A percentile compares a stretch with the other conserved stretches of the same genome.
phyloP scores from a whole-genome alignment of 2,797 vertebrate species.

The Mareca strepera region DNA sequence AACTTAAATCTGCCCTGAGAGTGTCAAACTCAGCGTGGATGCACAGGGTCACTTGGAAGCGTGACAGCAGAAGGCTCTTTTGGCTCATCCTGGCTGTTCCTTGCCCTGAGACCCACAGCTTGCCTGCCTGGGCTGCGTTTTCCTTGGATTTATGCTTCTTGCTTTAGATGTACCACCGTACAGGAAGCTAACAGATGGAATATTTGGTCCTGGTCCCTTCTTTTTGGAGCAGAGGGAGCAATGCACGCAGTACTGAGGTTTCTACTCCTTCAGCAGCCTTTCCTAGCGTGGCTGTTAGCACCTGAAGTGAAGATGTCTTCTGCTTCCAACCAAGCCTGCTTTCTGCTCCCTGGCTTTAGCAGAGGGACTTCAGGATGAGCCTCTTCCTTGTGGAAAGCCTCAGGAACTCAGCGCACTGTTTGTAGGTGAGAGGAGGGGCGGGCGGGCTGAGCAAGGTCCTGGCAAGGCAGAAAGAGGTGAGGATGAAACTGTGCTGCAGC shows the following conservation, averaged over 20 bases:
- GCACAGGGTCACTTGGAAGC: background rate
- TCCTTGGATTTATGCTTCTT: background rate
- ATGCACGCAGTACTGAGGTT: background rate
- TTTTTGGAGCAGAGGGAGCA: background rate
- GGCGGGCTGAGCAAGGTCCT: background rate
- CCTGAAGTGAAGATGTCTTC: background rate
- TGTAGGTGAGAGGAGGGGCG: background rate
- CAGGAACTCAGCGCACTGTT: background rate
- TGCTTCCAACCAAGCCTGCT: background rate
- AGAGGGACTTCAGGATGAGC: background rate
- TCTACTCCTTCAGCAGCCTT: background rate
- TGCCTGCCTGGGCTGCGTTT: background rate
- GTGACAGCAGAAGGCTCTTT: background rate
- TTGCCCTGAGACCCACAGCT: background rate
- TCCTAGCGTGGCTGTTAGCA: background rate
- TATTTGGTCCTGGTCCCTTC: background rate
- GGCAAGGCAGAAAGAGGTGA: background rate
- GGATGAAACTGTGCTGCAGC: background rate
- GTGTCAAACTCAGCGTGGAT: rapidly evolving
- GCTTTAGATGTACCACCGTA: background rate
- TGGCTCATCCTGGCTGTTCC: background rate
- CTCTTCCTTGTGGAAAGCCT: background rate
- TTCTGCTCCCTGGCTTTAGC: background rate
- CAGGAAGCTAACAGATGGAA: too few relatives aligned
- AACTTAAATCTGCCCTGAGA: background rate